Base-by-base conservation (phyloP, 2,888 invertebrate genomes). In the Eustalomyia histrio region DNA sequence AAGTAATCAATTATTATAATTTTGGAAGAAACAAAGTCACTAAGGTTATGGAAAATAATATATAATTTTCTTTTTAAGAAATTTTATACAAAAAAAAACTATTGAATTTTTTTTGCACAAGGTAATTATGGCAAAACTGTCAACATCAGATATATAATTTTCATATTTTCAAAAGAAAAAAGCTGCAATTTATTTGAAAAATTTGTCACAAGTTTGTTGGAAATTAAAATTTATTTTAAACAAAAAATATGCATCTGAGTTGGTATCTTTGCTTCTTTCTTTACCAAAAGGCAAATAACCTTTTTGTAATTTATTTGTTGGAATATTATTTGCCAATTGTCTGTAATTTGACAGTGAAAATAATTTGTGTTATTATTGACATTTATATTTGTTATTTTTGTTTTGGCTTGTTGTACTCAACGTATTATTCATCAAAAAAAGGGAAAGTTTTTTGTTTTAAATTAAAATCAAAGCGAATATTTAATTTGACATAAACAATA, bases 261-360 rank as follows among this genome's bases (percentile, higher is more conserved):
- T 17, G 9, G 8, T 14, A 47, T 17, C 2, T 21, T 21, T 21
- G 21, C n/a, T n/a, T 24, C 5, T 29, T 58, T 50, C 39, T 57
- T 64, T 47, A 14, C 6, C 39, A 14, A 9, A 16, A 67, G 74
- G 58, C 24, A 65, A 74, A 65, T 60, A 65, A 65, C 74, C 65
- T 74, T 74, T 52, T 17, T 33, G 60, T 35, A 33, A 60, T n/a
- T n/a, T n/a, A n/a, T n/a, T n/a, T 63, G 14, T 79, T 71, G 21
- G 63, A 29, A 47, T 55, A 75, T 75, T 75, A 75, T 75, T 71
- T 35, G 71, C 61, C 75, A 65, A 72, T 67, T 75, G 79, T 52
- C 64, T 61, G 71, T 80, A 80, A 80, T 75, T 75, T 75, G 71
- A 75, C 80, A 80, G 75, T 67, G 75, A 76, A 80, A 76, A 75